These are phyloP conservation scores for Pungitius pungitius DNA, from an alignment of 2,113 vertebrate genomes.

Conservation along the genomic window DNA sequence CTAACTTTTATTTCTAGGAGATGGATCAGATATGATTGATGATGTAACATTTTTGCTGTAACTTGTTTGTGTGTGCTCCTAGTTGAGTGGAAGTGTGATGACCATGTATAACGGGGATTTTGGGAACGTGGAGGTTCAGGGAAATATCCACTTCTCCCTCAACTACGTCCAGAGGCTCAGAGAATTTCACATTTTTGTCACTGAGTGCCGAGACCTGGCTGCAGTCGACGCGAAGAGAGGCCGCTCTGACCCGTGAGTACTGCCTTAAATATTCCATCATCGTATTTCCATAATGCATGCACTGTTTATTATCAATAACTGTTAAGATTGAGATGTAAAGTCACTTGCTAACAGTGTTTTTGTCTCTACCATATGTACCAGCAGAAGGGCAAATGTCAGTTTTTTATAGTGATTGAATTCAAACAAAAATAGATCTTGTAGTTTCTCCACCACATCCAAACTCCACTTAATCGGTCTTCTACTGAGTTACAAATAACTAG, in stretches of 20 bases:
- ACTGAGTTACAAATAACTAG: neutral
- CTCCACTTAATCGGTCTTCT: neutral
- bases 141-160: slow-evolving; percentile 91
- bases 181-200: slow-evolving; percentile 92
- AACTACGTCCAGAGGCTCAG: slow-evolving; percentile 90
- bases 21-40: neutral
- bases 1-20: neutral
- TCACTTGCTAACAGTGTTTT: neutral
- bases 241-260: slow-evolving; percentile 94
- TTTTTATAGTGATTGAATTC: neutral
- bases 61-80: slow-evolving; percentile 21
- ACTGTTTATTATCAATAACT: neutral
- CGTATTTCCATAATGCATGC: neutral
- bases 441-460: neutral
- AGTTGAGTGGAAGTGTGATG: slow-evolving; percentile 93
- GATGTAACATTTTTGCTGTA: neutral
- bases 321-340: neutral
- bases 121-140: slow-evolving; percentile 89
- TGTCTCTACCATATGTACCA: neutral
- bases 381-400: neutral
- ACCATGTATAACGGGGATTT: slow-evolving; percentile 92
- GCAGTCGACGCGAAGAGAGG: slow-evolving; percentile 88
- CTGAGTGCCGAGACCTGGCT: slow-evolving; percentile 88
- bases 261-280: neutral
- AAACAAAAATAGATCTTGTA: neutral